Evolutionary conservation across 2,113 vertebrate genomes (phyloP), one percentile per base, ranked within the genome.

Genomic region (Scophthalmus maximus): DNA sequence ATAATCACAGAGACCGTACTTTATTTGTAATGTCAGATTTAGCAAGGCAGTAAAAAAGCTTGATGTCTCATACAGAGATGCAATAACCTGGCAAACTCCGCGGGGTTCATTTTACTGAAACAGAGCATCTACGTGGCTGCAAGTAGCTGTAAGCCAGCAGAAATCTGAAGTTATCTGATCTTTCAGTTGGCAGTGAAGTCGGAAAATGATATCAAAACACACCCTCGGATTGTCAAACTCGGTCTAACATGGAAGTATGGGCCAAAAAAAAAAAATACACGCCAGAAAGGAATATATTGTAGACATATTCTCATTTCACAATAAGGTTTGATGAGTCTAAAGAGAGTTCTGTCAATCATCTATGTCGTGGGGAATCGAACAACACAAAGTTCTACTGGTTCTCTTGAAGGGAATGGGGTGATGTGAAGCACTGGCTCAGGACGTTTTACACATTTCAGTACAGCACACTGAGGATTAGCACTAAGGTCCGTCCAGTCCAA

Each of bases 21-120:
- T 76, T 71, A 76, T 83, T 79, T 66, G 50, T 57, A 27, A 73
- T 51, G 4, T 51, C 50, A 67, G 29, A 61, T 79, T 68, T 42
- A 68, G 53, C 50, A 12, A 5, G 14, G n/a, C 11, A 22, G 47
- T 38, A 60, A 73, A 85, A 59, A 64, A 61, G 32, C 30, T 22
- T 8, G 4, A 9, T 34, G 26, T 58, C 68, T 68, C 27, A 49
- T 27, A 4, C 25, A 36, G 62, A 57, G 75, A n/a, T 40, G 60
- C n/a, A 67, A 63, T 62, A 76, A 69, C 17, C 32, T 55, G 61
- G n/a, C 29, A 27, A 44, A 61, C 46, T 81, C 65, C n/a, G 83
- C 65, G 26, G 8, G 50, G 68, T 57, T 75, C 64, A 81, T 84
- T 85, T 73, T 81, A 72, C 83, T 84, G 57, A 83, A 81, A 84